Conservation (phyloP, 2,888 invertebrate genomes). For the Chaetogeoica ovagalla region DNA sequence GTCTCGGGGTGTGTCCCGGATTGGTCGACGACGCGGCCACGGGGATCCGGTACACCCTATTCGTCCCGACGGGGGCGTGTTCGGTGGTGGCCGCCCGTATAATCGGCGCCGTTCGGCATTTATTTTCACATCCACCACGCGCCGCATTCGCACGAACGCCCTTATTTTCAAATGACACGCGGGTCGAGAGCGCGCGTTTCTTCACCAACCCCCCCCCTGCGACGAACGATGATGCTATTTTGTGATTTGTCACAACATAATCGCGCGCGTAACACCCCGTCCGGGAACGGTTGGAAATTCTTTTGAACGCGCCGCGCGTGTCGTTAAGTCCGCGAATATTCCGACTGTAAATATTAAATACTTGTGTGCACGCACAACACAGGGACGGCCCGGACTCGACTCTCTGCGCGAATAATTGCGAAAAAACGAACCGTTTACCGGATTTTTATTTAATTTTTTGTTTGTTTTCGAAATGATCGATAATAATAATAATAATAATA, state of each 20-base stretch:
- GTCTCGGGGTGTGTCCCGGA: conserved; percentile 14
- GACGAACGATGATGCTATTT: conserved; percentile 42
- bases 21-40: conserved; percentile 26
- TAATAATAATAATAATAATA: no score
- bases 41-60: conserved; percentile 33
- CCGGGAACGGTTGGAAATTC: neutral
- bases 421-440: no score
- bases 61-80: conserved; percentile 34
- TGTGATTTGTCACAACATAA: conserved; percentile 49
- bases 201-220: neutral
- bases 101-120: conserved; percentile 46
- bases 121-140: conserved; percentile 3
- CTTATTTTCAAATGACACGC: conserved; percentile 40
- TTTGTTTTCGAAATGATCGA: no score
- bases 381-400: no score
- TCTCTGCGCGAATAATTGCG: no score
- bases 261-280: conserved; percentile 14
- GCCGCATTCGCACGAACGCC: neutral
- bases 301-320: conserved; percentile 2
- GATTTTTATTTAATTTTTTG: no score
- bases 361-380: no score
- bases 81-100: neutral
- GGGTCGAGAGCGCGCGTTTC: conserved; percentile 1
- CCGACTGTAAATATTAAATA: no score
- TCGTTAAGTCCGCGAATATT: no score